phyloP scores from a whole-genome alignment of 2,113 vertebrate genomes.

The Regulus satrapa region DNA sequence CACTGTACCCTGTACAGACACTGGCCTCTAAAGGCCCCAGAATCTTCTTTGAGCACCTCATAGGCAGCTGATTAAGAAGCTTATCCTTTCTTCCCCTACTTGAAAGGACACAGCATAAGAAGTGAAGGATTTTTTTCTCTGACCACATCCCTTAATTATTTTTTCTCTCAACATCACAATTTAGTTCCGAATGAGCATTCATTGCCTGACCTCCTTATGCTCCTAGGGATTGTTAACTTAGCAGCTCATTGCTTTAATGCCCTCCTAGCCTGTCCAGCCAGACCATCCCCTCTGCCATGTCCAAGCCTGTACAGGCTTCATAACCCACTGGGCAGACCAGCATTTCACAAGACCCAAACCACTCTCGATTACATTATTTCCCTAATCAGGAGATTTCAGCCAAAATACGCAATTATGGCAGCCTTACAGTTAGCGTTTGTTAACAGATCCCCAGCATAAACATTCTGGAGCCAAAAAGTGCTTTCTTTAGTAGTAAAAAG shows the following conservation, averaged over 20 bases:
- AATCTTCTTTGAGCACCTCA: background rate
- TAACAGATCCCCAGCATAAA: slow-evolving; percentile 11
- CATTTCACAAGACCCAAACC: background rate
- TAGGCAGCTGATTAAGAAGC: background rate
- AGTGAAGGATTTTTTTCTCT: background rate
- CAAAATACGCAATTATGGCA: background rate
- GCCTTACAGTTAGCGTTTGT: background rate
- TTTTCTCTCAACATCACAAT: background rate
- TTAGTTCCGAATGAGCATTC: slow-evolving; percentile 9
- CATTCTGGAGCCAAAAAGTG: background rate
- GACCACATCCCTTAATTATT: slow-evolving; percentile 7
- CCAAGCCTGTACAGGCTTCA: background rate
- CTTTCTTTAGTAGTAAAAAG: background rate
- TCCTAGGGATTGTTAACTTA: background rate
- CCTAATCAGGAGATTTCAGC: background rate
- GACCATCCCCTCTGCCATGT: background rate
- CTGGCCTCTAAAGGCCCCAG: background rate
- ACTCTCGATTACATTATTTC: background rate
- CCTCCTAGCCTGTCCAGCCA: background rate
- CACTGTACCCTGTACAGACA: background rate
- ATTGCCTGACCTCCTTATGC: background rate
- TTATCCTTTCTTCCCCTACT: background rate
- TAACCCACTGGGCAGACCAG: background rate
- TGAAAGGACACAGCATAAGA: background rate
- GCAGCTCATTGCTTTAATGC: background rate